phyloP scores from a whole-genome alignment of 1,140 invertebrate species.

The Linepithema humile region DNA sequence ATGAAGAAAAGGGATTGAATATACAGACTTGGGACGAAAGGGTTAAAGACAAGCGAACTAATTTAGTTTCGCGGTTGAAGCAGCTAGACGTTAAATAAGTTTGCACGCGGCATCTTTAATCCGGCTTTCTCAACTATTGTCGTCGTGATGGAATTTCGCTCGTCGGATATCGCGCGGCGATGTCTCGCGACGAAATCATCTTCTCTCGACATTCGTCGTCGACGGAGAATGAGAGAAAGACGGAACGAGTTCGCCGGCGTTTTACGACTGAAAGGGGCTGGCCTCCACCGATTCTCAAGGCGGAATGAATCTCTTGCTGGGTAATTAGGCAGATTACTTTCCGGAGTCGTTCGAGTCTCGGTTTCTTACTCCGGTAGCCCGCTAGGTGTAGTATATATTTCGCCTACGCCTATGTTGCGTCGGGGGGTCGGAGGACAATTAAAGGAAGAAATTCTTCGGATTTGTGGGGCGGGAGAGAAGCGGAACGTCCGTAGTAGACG shows the following conservation, averaged over 20 bases:
- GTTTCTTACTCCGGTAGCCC: slow-evolving; percentile 74
- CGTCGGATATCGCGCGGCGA: not conserved
- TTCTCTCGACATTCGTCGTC: not conserved
- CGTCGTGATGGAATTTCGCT: slow-evolving; percentile 29
- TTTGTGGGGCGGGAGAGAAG: slow-evolving; percentile 39
- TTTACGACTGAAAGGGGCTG: slow-evolving; percentile 63
- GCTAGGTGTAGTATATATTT: slow-evolving; percentile 63
- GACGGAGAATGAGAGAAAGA: not conserved
- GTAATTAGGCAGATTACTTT: slow-evolving; percentile 84
- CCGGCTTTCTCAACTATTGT: slow-evolving; percentile 11
- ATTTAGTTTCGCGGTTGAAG: not conserved
- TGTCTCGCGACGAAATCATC: slow-evolving; percentile 39
- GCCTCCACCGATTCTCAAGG: slow-evolving; percentile 66
- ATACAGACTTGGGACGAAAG: not conserved
- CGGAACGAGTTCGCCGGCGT: slow-evolving; percentile 46
- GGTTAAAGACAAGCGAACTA: not conserved
- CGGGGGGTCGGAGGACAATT: slow-evolving; percentile 74
- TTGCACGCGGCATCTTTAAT: slow-evolving; percentile 13
- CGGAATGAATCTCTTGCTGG: slow-evolving; percentile 82
- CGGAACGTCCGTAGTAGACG: slow-evolving; percentile 9
- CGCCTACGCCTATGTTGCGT: slow-evolving; percentile 22
- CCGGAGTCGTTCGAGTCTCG: slow-evolving; percentile 81
- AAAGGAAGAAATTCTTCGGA: slow-evolving; percentile 80
- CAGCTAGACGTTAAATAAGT: slow-evolving; percentile 26
- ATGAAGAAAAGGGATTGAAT: not conserved